Evolutionary conservation across 2,113 vertebrate genomes (phyloP), one percentile per base, ranked within the genome.

Genomic region (Strix aluco): DNA sequence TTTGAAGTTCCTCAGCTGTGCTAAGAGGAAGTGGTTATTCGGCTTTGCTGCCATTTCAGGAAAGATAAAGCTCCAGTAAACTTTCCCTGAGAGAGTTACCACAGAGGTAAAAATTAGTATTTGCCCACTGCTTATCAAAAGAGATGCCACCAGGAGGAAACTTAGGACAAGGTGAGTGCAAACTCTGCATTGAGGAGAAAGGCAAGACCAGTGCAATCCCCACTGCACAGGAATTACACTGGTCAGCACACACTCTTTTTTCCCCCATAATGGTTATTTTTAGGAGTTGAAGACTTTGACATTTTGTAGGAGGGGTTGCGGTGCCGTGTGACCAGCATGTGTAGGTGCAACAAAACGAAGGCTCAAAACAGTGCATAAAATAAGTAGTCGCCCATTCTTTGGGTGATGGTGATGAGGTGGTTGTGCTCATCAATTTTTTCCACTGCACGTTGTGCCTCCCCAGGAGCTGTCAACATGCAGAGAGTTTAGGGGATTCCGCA

Each of bases 61-160:
- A 95, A 97, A 87, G 74, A 30, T 91, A 54, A 89, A 94, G 92
- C 96, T 97, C 87, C 93, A 83, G 81, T 63, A 93, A 92, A 96
- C 95, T 96, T 96, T 97, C 95, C 90, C 97, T 96, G 84, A 77
- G 67, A 96, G 52, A 67, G 81, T 96, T 89, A 97, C 93, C 93
- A 91, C 90, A 91, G 85, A 66, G 30, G 32, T 78, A 67, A 91
- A 91, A 95, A 72, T 30, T 30, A 47, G 0, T 79, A 26, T 86
- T 88, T 93, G 74, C 49, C 62, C 62, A 27, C n/a, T 62, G 27
- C 38, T 42, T 80, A 2, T 29, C 22, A 58, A 38, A 79, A 81
- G 32, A 87, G 70, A 29, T 55, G 21, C 54, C 58, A 66, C 34
- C 32, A 66, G 74, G 23, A 66, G 46, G 51, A 80, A 94, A 44